A percentile compares a stretch with the other conserved stretches of the same genome.
Evolutionary conservation across 2,113 vertebrate species (phyloP).

Genomic region (Echinops telfairi): DNA sequence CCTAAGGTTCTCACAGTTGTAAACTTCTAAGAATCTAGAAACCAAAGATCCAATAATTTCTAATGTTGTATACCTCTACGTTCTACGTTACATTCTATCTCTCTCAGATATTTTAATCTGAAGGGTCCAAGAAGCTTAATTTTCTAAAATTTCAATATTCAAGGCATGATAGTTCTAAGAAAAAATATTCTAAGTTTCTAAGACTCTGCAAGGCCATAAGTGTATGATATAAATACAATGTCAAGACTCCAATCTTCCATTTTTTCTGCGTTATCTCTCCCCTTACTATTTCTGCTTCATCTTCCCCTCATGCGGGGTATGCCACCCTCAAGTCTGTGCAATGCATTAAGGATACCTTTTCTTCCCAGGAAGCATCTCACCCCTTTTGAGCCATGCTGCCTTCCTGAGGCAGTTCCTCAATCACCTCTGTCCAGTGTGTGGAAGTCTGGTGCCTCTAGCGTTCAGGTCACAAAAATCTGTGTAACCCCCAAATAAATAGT

Average conservation of each 20-base stretch:
- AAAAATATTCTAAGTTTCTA: slow-evolving; percentile 19
- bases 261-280: not conserved
- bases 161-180: slow-evolving; percentile 3
- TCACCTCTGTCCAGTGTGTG: not conserved
- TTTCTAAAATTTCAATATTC: slow-evolving; percentile 46
- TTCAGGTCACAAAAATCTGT: slow-evolving; percentile 79
- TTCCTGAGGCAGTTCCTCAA: not conserved
- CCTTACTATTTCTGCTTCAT: slow-evolving; percentile 23
- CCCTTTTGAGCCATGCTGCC: slow-evolving; percentile 62
- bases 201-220: slow-evolving; percentile 24
- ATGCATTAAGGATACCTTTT: slow-evolving; percentile 66
- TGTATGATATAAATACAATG: slow-evolving; percentile 36
- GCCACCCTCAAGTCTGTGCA: slow-evolving; percentile 58
- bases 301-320: not conserved
- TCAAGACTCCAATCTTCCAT: slow-evolving; percentile 32
- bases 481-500: not conserved
- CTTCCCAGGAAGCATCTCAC: slow-evolving; percentile 15
- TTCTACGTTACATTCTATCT: slow-evolving; percentile 3
- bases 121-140: slow-evolving; percentile 4
- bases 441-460: slow-evolving; percentile 51
- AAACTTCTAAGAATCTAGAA: not conserved
- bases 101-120: slow-evolving; percentile 26
- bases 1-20: slow-evolving; percentile 12
- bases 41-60: slow-evolving; percentile 67
- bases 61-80: slow-evolving; percentile 50